These are phyloP conservation scores for Polyommatus iphigenia DNA, from an alignment of 2,888 invertebrate genomes.

Conservation along the genomic window DNA sequence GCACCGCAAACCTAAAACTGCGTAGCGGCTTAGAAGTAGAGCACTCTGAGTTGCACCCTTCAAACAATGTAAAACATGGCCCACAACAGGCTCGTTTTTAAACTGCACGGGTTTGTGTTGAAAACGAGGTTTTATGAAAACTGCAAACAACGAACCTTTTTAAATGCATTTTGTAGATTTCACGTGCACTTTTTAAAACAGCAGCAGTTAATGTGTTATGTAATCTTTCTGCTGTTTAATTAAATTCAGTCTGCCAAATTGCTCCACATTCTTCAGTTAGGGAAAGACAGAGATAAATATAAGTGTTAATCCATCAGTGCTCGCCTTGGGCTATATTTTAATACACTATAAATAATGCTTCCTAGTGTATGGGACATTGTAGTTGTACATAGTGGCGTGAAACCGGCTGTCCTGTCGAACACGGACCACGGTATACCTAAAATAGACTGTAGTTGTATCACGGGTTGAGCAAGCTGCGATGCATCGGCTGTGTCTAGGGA, in stretches of 20 bases:
- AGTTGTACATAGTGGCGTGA: conserved; percentile 2
- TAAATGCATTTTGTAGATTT: neutral
- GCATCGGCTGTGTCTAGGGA: neutral
- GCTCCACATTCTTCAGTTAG: neutral
- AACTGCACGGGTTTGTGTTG: conserved; percentile 1
- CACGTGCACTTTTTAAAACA: neutral
- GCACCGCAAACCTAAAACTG: conserved; percentile 2
- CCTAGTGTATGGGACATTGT: conserved; percentile 7
- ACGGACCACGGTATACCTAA: neutral
- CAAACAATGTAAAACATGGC: conserved; percentile 22
- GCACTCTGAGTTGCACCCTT: conserved; percentile 12
- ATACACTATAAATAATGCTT: conserved; percentile 17
- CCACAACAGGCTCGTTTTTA: conserved; percentile 1
- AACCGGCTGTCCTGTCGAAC: conserved; percentile 24
- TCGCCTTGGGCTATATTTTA: conserved; percentile 21
- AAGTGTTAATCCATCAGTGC: neutral
- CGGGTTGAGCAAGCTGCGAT: conserved; percentile 23
- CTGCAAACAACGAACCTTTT: neutral
- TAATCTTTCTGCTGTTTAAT: neutral
- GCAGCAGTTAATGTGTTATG: neutral
- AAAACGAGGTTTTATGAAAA: conserved; percentile 18
- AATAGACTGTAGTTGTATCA: conserved; percentile 20
- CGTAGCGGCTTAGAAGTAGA: conserved; percentile 1
- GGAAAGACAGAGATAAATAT: neutral
- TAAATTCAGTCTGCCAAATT: neutral